Base-by-base conservation (phyloP, 2,797 vertebrate species). In the Philypnodon macrostomus region DNA sequence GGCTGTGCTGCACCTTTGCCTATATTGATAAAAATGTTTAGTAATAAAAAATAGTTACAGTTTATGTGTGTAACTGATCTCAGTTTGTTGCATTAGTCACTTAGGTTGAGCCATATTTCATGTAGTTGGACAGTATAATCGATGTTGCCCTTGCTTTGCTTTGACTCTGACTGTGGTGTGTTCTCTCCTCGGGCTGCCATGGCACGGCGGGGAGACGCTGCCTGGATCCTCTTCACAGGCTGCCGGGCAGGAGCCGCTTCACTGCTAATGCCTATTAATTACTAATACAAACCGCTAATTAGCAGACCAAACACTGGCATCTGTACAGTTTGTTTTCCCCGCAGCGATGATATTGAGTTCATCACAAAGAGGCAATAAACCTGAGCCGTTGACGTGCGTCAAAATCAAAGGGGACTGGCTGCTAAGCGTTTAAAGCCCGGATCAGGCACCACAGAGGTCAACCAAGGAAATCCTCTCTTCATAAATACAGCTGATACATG, bases 281-380 rank as follows among this genome's bases (percentile, higher is more conserved):
- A 88, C 86, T 80, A 80, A 86, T 84, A 87, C 83, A 87, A 86
- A 86, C 76, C 55, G 83, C 82, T 88, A 85, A 88, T 88, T 86
- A 88, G 86, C 76, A 81, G 76, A 85, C 77, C 82, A 86, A 87
- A 88, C 80, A 85, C 78, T 85, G 83, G 81, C 86, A 84, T 85
- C 80, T 81, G 81, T 77, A 81, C 77, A 64, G 77, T 77, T 77
- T 75, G 73, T 83, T 81, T 76, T 70, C 77, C 84, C 80, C 60
- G 81, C 81, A 83, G 85, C 70, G 80, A 81, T 74, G 67, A 75
- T 73, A 74, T 67, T 67, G 78, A 77, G 70, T 61, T 74, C 65
- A 72, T 80, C 79, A 79, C 80, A 83, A 84, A 81, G 77, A 79
- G 75, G 62, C 70, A 70, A 70, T 50, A 60, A 82, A 80, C 72